Base-by-base conservation (phyloP, 2,797 vertebrate genomes). In the Onychomys torridus region DNA sequence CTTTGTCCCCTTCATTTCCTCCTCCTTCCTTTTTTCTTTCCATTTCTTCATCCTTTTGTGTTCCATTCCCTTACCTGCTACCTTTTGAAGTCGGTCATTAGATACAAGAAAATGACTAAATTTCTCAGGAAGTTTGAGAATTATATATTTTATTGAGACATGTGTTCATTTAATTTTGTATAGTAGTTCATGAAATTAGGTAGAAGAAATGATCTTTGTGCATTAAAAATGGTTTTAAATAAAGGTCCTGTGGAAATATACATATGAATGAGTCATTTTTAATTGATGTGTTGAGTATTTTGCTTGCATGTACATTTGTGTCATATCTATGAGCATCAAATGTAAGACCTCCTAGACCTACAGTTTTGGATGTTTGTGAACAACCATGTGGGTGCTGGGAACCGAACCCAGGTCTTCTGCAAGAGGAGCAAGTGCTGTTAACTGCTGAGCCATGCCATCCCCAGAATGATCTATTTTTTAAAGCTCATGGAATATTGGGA, bases 91-190 rank as follows among this genome's bases (percentile, higher is more conserved):
- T 71, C 55, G 69, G 14, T 77, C 29, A 55, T 40, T 75, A 89
- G 32, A n/a, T 76, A 89, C 14, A 21, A 76, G 19, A 89, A 29
- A 43, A 89, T 55, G 27, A 29, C 65, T 82, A 90, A 89, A 85
- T 73, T 91, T 91, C 63, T 94, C 61, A 73, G n/a, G n/a, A 90
- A 37, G 34, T 71, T 90, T 91, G 46, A 76, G 9, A 23, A 73
- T 83, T 87, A 91, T 83, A 71, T 93, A 79, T 96, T 91, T 94
- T 81, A 63, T 25, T 61, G 52, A 94, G 16, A 12, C 14, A 52
- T 91, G 55, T 96, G 52, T 78, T 67, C 61, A 69, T 52, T 88
- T 67, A 12, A 9, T 14, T 81, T 73, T 91, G 52, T 10, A 55
- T 55, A 71, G 93, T 89, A 82, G 27, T 77, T 96, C 90, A 79